Conservation (phyloP, 2,888 invertebrate genomes). For the Pseudoips prasinana region DNA sequence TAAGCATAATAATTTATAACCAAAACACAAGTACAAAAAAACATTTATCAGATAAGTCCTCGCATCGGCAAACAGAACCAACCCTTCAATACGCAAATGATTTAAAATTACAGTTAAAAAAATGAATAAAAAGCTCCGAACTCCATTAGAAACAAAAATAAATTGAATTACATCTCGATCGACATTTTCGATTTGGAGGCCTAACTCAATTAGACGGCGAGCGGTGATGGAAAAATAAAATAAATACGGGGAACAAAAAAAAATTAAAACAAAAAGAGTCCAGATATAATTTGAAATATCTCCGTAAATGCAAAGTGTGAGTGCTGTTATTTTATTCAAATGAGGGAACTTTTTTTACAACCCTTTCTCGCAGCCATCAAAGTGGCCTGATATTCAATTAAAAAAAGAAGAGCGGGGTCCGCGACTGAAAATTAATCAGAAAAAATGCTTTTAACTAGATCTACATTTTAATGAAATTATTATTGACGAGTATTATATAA, state of each 20-base stretch:
- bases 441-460: constrained; percentile 83
- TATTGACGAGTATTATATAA: constrained; percentile 80
- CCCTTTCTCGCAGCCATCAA: constrained; percentile 80
- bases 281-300: constrained; percentile 83
- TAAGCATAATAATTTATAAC: neutral
- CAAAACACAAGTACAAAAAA: constrained; percentile 24
- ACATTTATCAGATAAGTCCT: constrained; percentile 36
- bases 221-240: constrained; percentile 81
- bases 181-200: constrained; percentile 80
- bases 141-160: constrained; percentile 82
- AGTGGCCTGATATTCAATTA: constrained; percentile 83
- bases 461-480: constrained; percentile 83
- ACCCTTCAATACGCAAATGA: constrained; percentile 65
- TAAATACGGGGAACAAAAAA: constrained; percentile 78
- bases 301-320: constrained; percentile 82
- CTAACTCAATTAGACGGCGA: constrained; percentile 80
- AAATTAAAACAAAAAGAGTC: constrained; percentile 78
- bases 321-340: constrained; percentile 83
- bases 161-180: constrained; percentile 81
- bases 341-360: constrained; percentile 78
- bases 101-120: constrained; percentile 72
- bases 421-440: constrained; percentile 82
- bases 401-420: constrained; percentile 75
- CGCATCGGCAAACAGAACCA: constrained; percentile 46
- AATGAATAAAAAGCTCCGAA: constrained; percentile 66